Base-by-base conservation (phyloP, 2,113 vertebrate genomes). In the Xenopus laevis region DNA sequence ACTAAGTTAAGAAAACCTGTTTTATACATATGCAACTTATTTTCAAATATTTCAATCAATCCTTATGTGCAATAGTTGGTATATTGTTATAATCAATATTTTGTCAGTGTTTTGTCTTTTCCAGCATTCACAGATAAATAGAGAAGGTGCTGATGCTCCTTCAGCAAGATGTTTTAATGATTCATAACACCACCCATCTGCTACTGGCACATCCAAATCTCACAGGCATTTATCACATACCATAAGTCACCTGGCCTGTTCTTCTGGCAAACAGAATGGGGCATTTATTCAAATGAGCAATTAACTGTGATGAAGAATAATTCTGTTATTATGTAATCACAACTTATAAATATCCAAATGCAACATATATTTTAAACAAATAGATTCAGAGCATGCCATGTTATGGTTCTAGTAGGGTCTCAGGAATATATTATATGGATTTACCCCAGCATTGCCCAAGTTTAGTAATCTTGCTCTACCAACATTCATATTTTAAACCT, bases 81-180 rank as follows among this genome's bases (percentile, higher is more conserved):
- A 27, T 16, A 27, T 60, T 50, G 11, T n/a, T 50, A 52, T 10
- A 21, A 23, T 67, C 33, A 40, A 7, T 40, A 7, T 9, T 40
- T 40, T 40, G 33, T 7, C 33, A 9, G 20, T 45, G n/a, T n/a
- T 60, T 23, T 50, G 7, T 46, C 30, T 4, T 20, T 18, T 27
- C 50, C 20, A 67, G 20, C 10, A 45, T 23, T 60, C 20, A 10
- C 9, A 50, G 45, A 20, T 15, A 18, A 21, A 12, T 65, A 65
- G 45, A 65, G 10, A 65, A 33, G 11, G 65, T 23, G 23, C 18
- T 45, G 20, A 67, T 67, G 65, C n/a, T 50, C 45, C 17, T 67
- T 52, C 65, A 67, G 65, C 40, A 67, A 45, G 65, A 67, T 45
- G 17, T 47, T 65, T 67, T 67, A 67, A 67, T 67, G 65, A 45